phyloP scores from a whole-genome alignment of 2,888 invertebrate genomes.

The Cheilosia grossa region DNA sequence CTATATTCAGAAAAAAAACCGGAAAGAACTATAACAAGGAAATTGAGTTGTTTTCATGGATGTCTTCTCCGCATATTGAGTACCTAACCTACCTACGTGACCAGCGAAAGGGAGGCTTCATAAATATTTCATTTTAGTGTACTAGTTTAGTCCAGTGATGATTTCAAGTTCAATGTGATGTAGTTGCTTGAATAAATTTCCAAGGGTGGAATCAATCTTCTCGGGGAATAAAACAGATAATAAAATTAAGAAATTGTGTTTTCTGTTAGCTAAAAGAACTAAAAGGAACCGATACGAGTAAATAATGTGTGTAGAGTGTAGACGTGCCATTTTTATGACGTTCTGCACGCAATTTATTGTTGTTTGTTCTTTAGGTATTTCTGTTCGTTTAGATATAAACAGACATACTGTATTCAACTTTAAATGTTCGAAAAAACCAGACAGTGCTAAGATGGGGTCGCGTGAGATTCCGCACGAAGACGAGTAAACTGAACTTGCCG shows the following conservation, averaged over 20 bases:
- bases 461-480: too few species aligned
- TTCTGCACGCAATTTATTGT: too few species aligned
- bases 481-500: too few species aligned
- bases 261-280: background rate
- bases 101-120: constrained; percentile 24
- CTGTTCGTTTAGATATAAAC: too few species aligned
- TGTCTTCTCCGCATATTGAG: constrained; percentile 13
- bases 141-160: constrained; percentile 1
- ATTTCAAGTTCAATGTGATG: constrained; percentile 33
- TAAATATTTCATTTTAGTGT: background rate
- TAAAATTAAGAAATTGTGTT: background rate
- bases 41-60: background rate
- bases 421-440: too few species aligned
- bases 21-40: constrained; percentile 20
- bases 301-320: too few species aligned
- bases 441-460: too few species aligned
- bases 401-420: too few species aligned
- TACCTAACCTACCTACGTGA: constrained; percentile 22
- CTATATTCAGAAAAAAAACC: constrained; percentile 31
- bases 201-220: constrained; percentile 18
- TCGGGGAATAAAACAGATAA: background rate
- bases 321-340: too few species aligned
- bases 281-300: too few species aligned
- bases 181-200: constrained; percentile 6
- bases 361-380: too few species aligned